Evolutionary conservation across 1,140 invertebrate species (phyloP).

Genomic region (Ceratina australensis): DNA sequence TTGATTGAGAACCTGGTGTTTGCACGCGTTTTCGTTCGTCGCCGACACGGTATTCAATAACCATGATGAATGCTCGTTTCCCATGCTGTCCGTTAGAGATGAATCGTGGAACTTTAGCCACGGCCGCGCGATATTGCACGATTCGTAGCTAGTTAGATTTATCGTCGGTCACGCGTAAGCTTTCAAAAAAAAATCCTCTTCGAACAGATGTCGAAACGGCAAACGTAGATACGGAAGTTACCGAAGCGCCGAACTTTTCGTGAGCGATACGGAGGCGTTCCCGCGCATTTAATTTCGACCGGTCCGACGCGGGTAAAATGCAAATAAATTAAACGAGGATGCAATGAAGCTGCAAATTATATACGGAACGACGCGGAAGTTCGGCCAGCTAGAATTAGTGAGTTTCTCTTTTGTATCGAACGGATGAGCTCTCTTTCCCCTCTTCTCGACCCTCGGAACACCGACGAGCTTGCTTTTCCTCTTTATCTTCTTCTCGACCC

Average conservation of each 20-base stretch:
- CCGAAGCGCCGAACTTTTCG: not conserved
- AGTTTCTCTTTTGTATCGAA: conserved; percentile 17
- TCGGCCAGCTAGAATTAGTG: conserved; percentile 26
- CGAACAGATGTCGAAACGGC: not conserved
- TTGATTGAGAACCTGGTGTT: not conserved
- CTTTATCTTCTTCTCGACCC: not conserved
- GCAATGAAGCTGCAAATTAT: conserved; percentile 38
- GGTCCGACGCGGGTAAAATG: not conserved
- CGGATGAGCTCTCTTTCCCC: not conserved
- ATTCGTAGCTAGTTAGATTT: conserved; percentile 8
- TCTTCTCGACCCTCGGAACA: not conserved
- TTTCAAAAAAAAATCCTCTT: not conserved
- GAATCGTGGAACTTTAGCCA: not conserved
- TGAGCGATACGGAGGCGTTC: not conserved
- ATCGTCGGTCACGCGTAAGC: not conserved
- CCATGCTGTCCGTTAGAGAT: not conserved
- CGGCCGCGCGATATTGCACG: not conserved
- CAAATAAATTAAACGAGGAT: conserved; percentile 19
- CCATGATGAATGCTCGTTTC: conserved; percentile 16
- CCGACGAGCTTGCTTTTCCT: too few species aligned
- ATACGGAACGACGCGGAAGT: conserved; percentile 34
- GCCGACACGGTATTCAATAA: conserved; percentile 16
- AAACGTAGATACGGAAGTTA: not conserved
- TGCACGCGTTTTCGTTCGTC: not conserved
- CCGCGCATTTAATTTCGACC: conserved; percentile 6